Conservation (phyloP, 1,140 invertebrate genomes). For the Drosophila repletoides region DNA sequence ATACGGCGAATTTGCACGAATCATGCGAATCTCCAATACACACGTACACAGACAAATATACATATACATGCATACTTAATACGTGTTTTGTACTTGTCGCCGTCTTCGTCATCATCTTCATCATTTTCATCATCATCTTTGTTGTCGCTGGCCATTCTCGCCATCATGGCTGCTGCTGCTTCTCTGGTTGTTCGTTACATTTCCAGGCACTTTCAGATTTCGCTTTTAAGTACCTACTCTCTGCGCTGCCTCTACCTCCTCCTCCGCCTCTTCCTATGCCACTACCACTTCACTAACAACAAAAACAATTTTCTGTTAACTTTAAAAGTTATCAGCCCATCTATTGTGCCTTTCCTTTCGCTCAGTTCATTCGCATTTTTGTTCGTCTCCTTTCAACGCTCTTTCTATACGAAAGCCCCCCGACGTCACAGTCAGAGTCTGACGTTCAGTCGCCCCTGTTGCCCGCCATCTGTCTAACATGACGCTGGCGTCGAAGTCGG, state of each 20-base stretch:
- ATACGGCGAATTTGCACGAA: conserved; percentile 80
- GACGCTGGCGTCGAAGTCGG: conserved; percentile 34
- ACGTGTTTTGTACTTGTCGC: conserved; percentile 77
- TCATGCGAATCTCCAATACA: conserved; percentile 75
- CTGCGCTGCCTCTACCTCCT: not conserved
- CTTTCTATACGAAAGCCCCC: conserved; percentile 71
- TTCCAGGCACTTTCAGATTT: conserved; percentile 45
- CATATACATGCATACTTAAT: conserved; percentile 63
- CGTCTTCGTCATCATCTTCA: conserved; percentile 53
- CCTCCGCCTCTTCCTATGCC: not conserved
- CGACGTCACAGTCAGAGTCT: conserved; percentile 28
- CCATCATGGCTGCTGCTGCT: conserved; percentile 44
- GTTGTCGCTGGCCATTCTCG: conserved; percentile 44
- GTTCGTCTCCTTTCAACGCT: conserved; percentile 60
- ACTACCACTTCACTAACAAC: conserved; percentile 11
- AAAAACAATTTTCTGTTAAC: conserved; percentile 26
- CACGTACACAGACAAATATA: conserved; percentile 19
- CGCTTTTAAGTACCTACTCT: conserved; percentile 14
- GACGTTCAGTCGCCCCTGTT: conserved; percentile 44
- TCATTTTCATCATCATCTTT: conserved; percentile 46
- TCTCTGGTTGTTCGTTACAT: conserved; percentile 41
- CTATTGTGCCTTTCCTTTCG: conserved; percentile 40
- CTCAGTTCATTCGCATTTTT: conserved; percentile 65
- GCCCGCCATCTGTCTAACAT: conserved; percentile 52
- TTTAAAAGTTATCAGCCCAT: conserved; percentile 33